Percentiles rank a stretch among this genome's conserved stretches.
Evolutionary conservation across 2,888 invertebrate species (phyloP).

Genomic region (Autographa gamma): DNA sequence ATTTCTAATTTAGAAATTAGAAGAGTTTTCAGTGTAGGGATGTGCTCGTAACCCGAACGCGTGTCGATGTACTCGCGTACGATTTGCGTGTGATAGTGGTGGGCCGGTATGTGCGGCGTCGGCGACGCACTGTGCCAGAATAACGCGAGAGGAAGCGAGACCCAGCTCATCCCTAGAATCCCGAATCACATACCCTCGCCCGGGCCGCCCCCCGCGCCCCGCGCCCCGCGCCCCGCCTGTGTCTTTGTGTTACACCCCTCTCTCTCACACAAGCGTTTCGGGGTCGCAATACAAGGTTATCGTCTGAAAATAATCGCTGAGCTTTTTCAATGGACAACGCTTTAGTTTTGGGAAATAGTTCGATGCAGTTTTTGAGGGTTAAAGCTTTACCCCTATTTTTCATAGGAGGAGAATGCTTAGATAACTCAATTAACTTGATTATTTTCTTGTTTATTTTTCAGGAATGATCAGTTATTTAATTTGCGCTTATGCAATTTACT

Average conservation of each 20-base stretch:
- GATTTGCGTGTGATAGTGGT: conserved; percentile 68
- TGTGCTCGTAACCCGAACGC: conserved; percentile 60
- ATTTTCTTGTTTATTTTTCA: neutral
- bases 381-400: neutral
- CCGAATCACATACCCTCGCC: conserved; percentile 87
- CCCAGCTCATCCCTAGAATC: conserved; percentile 89
- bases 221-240: conserved; percentile 77
- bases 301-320: conserved; percentile 74
- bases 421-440: no score
- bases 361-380: conserved; percentile 26
- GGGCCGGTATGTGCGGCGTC: conserved; percentile 78
- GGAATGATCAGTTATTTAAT: neutral
- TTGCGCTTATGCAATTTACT: neutral
- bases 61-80: conserved; percentile 57
- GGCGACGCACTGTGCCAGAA: conserved; percentile 85
- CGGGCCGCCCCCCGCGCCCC: conserved; percentile 77
- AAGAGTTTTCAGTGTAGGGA: conserved; percentile 52
- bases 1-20: conserved; percentile 60
- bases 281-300: conserved; percentile 79
- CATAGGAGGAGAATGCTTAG: neutral
- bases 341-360: conserved; percentile 53
- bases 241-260: conserved; percentile 84
- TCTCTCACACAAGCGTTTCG: conserved; percentile 80
- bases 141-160: conserved; percentile 87
- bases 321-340: conserved; percentile 67